Evolutionary conservation across 2,888 invertebrate genomes (phyloP).

Genomic region (Leptinotarsa rubiginosa): DNA sequence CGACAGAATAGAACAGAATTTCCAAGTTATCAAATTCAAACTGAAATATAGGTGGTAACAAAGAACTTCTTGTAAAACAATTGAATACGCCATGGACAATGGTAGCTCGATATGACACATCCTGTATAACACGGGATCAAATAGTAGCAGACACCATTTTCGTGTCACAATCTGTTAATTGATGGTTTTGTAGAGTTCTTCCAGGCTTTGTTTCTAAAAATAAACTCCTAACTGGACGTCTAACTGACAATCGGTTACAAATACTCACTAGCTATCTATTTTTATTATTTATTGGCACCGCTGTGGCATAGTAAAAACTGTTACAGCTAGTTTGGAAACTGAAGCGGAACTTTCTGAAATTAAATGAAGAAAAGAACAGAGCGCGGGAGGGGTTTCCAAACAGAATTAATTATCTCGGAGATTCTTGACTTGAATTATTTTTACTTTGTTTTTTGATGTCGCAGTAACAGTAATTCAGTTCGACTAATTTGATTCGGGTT

Average conservation of each 20-base stretch:
- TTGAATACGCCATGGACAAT: too few species aligned
- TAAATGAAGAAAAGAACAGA: neutral
- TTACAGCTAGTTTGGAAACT: neutral
- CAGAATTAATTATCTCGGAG: neutral
- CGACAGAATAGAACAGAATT: too few species aligned
- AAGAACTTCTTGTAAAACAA: too few species aligned
- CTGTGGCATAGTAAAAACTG: neutral
- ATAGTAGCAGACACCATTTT: slow-evolving; percentile 2
- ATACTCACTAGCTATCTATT: slow-evolving; percentile 7
- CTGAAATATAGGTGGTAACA: too few species aligned
- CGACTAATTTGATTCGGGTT: neutral
- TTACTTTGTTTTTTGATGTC: neutral
- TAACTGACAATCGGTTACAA: slow-evolving; percentile 22
- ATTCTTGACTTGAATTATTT: neutral
- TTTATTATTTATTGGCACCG: slow-evolving; percentile 11
- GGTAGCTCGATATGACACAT: too few species aligned
- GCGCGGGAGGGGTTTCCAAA: neutral
- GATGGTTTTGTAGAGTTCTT: slow-evolving; percentile 8
- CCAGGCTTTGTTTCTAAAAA: slow-evolving; percentile 17
- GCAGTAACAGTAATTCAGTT: neutral
- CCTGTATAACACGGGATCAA: neutral
- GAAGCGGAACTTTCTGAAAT: neutral
- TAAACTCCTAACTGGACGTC: slow-evolving; percentile 21
- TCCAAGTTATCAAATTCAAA: too few species aligned
- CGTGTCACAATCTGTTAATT: slow-evolving; percentile 6